These are phyloP conservation scores for Acronicta aceris DNA, from an alignment of 2,888 invertebrate species.

Conservation along the genomic window DNA sequence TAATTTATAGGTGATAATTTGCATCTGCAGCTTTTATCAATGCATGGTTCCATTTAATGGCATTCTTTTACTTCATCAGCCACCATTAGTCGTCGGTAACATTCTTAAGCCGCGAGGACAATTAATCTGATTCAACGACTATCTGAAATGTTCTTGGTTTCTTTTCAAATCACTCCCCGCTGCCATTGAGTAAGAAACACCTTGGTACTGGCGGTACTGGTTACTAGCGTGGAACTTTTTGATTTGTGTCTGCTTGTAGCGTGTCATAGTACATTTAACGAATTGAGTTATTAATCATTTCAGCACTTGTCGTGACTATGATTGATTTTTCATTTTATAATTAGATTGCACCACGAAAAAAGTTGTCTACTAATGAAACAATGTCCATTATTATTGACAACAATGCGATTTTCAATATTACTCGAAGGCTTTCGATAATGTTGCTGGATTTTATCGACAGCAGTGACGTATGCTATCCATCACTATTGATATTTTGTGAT, in stretches of 20 bases:
- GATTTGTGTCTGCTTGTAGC: conserved; percentile 46
- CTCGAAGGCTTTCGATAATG: conserved; percentile 50
- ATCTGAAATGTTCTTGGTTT: conserved; percentile 48
- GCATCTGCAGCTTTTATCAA: conserved; percentile 60
- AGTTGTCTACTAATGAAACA: conserved; percentile 37
- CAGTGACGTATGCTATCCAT: conserved; percentile 66
- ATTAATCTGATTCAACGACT: conserved; percentile 50
- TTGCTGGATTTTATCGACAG: conserved; percentile 65
- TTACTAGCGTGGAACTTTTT: conserved; percentile 47
- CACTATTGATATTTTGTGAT: conserved; percentile 76
- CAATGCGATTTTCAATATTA: conserved; percentile 28
- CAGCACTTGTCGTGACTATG: conserved; percentile 58
- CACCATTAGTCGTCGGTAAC: conserved; percentile 55
- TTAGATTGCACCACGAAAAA: conserved; percentile 42
- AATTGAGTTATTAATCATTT: conserved; percentile 56
- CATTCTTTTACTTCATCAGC: conserved; percentile 59
- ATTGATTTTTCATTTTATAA: conserved; percentile 58
- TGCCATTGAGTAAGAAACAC: conserved; percentile 42
- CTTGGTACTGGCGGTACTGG: too few relatives aligned
- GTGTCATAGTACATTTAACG: conserved; percentile 50
- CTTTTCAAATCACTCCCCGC: conserved; percentile 48
- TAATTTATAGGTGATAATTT: conserved; percentile 58
- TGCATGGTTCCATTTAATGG: conserved; percentile 56
- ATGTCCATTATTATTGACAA: conserved; percentile 44
- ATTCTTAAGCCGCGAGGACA: conserved; percentile 49